Evolutionary conservation across 1,140 invertebrate genomes (phyloP).

Genomic region (Oreohelix idahoensis): DNA sequence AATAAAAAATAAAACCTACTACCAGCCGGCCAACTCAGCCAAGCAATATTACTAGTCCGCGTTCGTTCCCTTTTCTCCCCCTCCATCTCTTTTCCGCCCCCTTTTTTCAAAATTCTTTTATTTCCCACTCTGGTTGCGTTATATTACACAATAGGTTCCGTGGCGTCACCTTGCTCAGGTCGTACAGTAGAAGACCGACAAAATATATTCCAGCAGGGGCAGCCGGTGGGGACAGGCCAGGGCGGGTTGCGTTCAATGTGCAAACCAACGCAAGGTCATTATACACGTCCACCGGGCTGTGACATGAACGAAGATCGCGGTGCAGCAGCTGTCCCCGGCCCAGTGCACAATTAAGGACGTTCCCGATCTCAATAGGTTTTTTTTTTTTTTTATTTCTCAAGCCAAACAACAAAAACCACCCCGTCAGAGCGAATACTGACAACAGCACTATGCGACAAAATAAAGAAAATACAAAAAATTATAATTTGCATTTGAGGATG

Average conservation of each 20-base stretch:
- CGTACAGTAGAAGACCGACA: background rate
- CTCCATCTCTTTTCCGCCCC: background rate
- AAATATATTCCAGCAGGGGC: background rate
- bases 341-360: conserved; percentile 16
- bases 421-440: background rate
- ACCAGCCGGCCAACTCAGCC: conserved; percentile 18
- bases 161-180: background rate
- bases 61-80: background rate
- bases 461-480: background rate
- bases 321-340: conserved; percentile 34
- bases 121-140: background rate
- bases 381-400: background rate
- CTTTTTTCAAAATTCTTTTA: background rate
- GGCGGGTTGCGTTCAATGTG: background rate
- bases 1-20: conserved; percentile 30
- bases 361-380: background rate
- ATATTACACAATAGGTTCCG: background rate
- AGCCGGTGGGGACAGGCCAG: background rate
- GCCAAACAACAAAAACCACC: background rate
- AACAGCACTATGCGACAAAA: background rate
- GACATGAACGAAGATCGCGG: background rate
- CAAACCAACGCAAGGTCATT: conserved; percentile 22
- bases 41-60: background rate
- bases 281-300: conserved; percentile 7
- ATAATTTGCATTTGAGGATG: background rate